Conservation (phyloP, 1,140 invertebrate species). For the Listronotus bonariensis region DNA sequence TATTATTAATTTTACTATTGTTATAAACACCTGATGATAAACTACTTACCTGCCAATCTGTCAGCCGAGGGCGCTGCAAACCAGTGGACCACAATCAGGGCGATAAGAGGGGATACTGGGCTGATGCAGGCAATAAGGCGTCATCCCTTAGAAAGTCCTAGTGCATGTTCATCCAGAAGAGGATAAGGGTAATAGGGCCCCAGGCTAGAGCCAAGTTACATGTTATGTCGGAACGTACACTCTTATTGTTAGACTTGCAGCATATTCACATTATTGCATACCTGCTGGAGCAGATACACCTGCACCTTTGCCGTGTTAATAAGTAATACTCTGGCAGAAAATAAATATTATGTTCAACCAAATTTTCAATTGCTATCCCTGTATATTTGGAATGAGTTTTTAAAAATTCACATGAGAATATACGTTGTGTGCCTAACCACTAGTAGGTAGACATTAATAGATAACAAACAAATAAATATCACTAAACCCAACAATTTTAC, state of each 20-base stretch:
- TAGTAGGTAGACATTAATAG: too few species aligned
- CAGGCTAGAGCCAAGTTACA: conserved; percentile 67
- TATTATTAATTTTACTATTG: too few species aligned
- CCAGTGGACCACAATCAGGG: conserved; percentile 70
- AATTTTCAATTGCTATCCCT: not conserved
- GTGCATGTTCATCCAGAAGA: conserved; percentile 71
- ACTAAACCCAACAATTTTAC: too few species aligned
- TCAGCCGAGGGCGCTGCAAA: conserved; percentile 72
- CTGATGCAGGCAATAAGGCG: conserved; percentile 72
- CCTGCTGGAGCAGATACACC: too few species aligned
- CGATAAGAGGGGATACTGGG: conserved; percentile 72
- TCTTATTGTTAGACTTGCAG: too few species aligned
- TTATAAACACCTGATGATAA: too few species aligned
- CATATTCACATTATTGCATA: too few species aligned
- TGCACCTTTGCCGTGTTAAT: not conserved
- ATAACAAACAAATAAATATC: too few species aligned
- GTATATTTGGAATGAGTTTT: conserved; percentile 8
- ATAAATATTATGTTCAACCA: not conserved
- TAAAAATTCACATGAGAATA: too few species aligned
- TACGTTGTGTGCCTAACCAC: too few species aligned
- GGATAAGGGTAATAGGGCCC: conserved; percentile 75
- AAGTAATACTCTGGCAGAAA: conserved; percentile 6
- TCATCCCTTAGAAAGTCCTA: conserved; percentile 73
- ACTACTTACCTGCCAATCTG: conserved; percentile 56
- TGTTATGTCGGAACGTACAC: too few species aligned